Conservation (phyloP, 2,888 invertebrate species). For the Nomada fucata region DNA sequence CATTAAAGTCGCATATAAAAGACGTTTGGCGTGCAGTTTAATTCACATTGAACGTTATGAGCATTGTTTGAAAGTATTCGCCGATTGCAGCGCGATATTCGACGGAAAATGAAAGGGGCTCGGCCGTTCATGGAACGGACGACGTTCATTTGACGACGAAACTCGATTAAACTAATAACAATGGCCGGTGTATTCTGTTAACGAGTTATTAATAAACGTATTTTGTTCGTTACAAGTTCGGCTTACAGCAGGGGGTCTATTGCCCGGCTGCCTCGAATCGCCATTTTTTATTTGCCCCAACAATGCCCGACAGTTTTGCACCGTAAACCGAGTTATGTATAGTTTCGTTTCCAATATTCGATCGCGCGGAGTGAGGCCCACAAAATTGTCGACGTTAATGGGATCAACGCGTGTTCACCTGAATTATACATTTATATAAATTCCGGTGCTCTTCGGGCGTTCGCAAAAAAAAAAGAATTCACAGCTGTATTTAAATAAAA, state of each 20-base stretch:
- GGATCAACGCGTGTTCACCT: no score
- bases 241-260: neutral
- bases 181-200: slow-evolving; percentile 20
- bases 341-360: neutral
- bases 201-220: slow-evolving; percentile 34
- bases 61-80: slow-evolving; percentile 22
- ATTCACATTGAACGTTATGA: slow-evolving; percentile 9
- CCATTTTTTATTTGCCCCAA: neutral
- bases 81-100: neutral
- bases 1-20: no score
- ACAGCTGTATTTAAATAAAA: no score
- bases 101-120: neutral
- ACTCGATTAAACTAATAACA: slow-evolving; percentile 40
- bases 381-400: no score
- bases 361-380: neutral
- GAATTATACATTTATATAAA: no score
- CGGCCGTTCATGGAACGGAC: neutral
- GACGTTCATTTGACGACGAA: slow-evolving; percentile 4
- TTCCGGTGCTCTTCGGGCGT: no score
- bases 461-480: no score
- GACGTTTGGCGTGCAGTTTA: neutral
- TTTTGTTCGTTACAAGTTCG: slow-evolving; percentile 22
- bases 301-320: no score
- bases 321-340: neutral
- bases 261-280: neutral